Conservation (phyloP, 2,888 invertebrate species). For the Teinopalpus imperialis region DNA sequence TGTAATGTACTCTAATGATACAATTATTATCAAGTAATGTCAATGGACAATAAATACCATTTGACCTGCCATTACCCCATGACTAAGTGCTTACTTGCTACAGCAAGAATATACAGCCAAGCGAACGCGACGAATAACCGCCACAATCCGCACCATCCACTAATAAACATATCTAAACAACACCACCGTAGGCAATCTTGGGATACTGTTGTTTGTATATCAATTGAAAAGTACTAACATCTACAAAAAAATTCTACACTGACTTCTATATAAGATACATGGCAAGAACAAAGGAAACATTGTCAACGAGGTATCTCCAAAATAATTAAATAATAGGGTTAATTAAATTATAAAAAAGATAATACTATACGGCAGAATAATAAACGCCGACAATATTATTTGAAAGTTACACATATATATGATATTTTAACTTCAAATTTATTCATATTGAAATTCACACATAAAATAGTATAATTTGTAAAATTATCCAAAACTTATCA, state of each 20-base stretch:
- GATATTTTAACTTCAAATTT: constrained; percentile 66
- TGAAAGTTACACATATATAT: constrained; percentile 52
- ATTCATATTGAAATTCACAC: constrained; percentile 76
- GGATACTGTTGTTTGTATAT: constrained; percentile 75
- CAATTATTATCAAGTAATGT: constrained; percentile 81
- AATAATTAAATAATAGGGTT: constrained; percentile 47
- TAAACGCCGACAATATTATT: constrained; percentile 48
- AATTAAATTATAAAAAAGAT: constrained; percentile 52
- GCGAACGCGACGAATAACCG: constrained; percentile 59
- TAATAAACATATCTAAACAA: constrained; percentile 74
- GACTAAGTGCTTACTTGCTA: constrained; percentile 75
- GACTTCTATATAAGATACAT: constrained; percentile 76
- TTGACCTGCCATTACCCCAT: constrained; percentile 75
- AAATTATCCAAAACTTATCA: constrained; percentile 83
- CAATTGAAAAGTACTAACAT: constrained; percentile 74
- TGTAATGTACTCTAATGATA: constrained; percentile 82
- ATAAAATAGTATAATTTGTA: constrained; percentile 82
- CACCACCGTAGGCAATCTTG: constrained; percentile 73
- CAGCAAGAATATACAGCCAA: constrained; percentile 76
- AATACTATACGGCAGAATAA: constrained; percentile 47
- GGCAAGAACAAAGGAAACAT: constrained; percentile 79
- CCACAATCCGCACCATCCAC: constrained; percentile 56
- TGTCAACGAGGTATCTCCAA: constrained; percentile 64
- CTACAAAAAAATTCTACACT: constrained; percentile 74
- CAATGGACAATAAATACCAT: constrained; percentile 81